A percentile compares a stretch with the other conserved stretches of the same genome.
phyloP scores from a whole-genome alignment of 2,888 invertebrate species.

The Urechis unicinctus region DNA sequence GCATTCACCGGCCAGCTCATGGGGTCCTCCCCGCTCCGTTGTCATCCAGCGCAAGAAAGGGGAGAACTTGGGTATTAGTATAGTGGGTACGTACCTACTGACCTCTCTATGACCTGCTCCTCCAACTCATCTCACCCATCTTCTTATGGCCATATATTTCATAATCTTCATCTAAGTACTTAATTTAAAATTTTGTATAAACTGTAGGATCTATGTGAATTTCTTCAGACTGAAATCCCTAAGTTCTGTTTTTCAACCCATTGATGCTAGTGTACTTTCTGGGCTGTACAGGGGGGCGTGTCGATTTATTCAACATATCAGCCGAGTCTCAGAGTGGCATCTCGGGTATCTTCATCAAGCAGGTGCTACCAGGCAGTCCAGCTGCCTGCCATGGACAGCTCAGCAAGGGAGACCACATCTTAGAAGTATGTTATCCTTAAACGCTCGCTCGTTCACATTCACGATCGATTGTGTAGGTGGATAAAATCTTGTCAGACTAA shows the following conservation, averaged over 20 bases:
- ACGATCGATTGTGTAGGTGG: too few species aligned
- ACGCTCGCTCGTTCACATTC: not conserved
- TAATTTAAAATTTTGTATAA: too few species aligned
- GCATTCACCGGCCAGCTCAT: conserved; percentile 43
- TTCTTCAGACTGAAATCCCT: too few species aligned
- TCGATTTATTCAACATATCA: conserved; percentile 61
- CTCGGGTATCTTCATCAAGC: conserved; percentile 95
- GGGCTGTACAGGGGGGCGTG: conserved; percentile 39
- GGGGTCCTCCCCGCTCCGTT: conserved; percentile 77
- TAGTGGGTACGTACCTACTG: conserved; percentile 81
- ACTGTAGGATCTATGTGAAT: too few species aligned
- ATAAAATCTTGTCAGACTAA: too few species aligned
- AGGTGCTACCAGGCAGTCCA: conserved; percentile 87
- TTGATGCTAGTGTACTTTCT: not conserved
- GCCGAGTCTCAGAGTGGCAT: conserved; percentile 57
- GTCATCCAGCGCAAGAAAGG: conserved; percentile 67
- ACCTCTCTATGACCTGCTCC: not conserved
- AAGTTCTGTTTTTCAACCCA: not conserved
- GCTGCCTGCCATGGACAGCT: conserved; percentile 76
- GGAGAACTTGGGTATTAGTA: conserved; percentile 88
- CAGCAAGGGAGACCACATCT: conserved; percentile 79
- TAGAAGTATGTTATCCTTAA: conserved; percentile 57
- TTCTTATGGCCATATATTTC: not conserved
- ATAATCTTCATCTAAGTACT: not conserved
- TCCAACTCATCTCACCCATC: not conserved